phyloP scores from a whole-genome alignment of 2,888 invertebrate species.

The Hypomecis atomaria region DNA sequence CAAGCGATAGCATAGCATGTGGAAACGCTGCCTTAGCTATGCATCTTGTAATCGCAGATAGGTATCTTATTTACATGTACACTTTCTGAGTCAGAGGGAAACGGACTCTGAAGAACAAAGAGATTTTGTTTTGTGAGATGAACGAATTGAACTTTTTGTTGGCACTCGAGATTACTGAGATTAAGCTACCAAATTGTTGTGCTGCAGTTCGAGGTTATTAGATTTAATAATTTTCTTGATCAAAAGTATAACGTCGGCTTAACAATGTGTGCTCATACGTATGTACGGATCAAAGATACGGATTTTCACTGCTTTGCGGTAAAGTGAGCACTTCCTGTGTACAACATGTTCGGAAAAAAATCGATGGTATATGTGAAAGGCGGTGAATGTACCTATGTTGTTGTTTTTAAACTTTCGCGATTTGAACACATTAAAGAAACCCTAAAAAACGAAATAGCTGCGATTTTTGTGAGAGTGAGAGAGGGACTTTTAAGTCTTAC shows the following conservation, averaged over 20 bases:
- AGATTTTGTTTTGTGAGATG: constrained; percentile 14
- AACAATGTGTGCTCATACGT: no score
- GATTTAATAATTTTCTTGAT: not conserved
- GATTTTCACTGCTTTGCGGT: no score
- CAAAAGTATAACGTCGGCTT: not conserved
- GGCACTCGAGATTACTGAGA: not conserved
- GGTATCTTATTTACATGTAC: constrained; percentile 8
- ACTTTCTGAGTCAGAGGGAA: constrained; percentile 25
- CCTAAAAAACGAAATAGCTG: no score
- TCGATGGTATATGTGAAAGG: no score
- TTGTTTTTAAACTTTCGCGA: no score
- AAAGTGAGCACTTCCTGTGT: no score
- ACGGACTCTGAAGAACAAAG: constrained; percentile 27
- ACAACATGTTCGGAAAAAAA: no score
- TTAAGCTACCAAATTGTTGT: not conserved
- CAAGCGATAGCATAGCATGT: not conserved
- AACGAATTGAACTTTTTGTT: not conserved
- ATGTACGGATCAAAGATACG: no score
- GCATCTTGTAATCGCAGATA: constrained; percentile 8
- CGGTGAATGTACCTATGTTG: no score
- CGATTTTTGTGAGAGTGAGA: no score
- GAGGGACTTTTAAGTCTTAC: no score
- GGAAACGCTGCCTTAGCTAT: constrained; percentile 10
- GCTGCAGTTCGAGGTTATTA: not conserved
- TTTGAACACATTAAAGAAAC: no score